Conservation (phyloP, 2,113 vertebrate species). For the Triplophysa siluroides region DNA sequence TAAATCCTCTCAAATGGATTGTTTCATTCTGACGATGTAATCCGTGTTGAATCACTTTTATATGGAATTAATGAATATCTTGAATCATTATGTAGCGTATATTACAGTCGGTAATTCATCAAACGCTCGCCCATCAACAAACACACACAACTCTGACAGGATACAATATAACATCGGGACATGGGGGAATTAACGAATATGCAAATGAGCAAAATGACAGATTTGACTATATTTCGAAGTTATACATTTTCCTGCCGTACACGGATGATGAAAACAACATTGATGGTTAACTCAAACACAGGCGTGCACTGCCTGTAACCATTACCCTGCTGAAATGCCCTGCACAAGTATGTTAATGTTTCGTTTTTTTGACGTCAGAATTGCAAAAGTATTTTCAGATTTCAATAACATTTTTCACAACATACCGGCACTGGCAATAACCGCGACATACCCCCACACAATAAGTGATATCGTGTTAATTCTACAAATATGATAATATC, state of each 20-base stretch:
- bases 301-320: too few relatives aligned
- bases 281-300: slow-evolving; percentile 35
- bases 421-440: too few relatives aligned
- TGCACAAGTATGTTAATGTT: too few relatives aligned
- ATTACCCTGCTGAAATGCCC: too few relatives aligned
- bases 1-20: slow-evolving; percentile 60
- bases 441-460: too few relatives aligned
- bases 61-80: not conserved
- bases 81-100: not conserved
- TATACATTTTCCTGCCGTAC: not conserved
- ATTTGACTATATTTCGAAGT: not conserved
- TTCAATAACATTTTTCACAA: too few relatives aligned
- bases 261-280: not conserved
- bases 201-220: not conserved
- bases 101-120: not conserved
- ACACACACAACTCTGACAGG: not conserved
- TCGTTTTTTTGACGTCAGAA: too few relatives aligned
- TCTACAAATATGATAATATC: too few relatives aligned
- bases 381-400: too few relatives aligned
- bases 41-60: not conserved
- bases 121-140: not conserved
- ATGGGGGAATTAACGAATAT: not conserved
- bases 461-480: too few relatives aligned
- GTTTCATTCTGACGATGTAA: slow-evolving; percentile 8
- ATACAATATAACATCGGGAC: not conserved